These are phyloP conservation scores for Charaxes varanes DNA, from an alignment of 1,140 invertebrate species.

Conservation along the genomic window DNA sequence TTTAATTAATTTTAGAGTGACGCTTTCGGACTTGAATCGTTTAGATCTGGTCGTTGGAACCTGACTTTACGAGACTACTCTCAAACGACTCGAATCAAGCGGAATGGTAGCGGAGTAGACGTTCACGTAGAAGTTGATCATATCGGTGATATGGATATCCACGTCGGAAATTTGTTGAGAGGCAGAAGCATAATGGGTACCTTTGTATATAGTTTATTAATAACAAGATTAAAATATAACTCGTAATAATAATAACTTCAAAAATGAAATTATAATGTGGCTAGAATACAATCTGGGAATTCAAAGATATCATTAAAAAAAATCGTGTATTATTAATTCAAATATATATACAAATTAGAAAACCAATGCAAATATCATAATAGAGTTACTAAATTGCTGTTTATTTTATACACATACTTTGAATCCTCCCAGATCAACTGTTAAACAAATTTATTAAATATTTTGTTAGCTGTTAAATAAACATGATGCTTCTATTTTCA, in stretches of 20 bases:
- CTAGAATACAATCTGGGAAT: too few species aligned
- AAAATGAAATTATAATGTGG: too few species aligned
- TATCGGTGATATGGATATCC: slow-evolving; percentile 84
- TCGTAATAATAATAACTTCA: too few species aligned
- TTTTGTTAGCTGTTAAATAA: too few species aligned
- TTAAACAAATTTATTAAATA: too few species aligned
- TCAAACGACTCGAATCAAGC: slow-evolving; percentile 84
- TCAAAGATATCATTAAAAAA: too few species aligned
- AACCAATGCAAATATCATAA: too few species aligned
- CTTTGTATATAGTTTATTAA: not conserved
- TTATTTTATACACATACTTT: too few species aligned
- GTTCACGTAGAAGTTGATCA: slow-evolving; percentile 82
- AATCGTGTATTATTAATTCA: too few species aligned
- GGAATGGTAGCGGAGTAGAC: slow-evolving; percentile 58
- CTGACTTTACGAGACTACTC: slow-evolving; percentile 82
- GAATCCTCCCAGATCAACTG: too few species aligned
- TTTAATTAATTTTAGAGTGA: slow-evolving; percentile 68
- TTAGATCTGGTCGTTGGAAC: slow-evolving; percentile 82
- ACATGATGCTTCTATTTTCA: slow-evolving; percentile 36
- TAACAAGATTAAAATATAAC: not conserved
- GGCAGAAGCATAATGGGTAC: slow-evolving; percentile 79
- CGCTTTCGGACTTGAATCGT: slow-evolving; percentile 75
- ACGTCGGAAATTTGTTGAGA: slow-evolving; percentile 82
- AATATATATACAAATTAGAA: too few species aligned
- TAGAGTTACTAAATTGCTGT: too few species aligned